Evolutionary conservation across 2,797 vertebrate genomes (phyloP).

Genomic region (Spizella passerina): DNA sequence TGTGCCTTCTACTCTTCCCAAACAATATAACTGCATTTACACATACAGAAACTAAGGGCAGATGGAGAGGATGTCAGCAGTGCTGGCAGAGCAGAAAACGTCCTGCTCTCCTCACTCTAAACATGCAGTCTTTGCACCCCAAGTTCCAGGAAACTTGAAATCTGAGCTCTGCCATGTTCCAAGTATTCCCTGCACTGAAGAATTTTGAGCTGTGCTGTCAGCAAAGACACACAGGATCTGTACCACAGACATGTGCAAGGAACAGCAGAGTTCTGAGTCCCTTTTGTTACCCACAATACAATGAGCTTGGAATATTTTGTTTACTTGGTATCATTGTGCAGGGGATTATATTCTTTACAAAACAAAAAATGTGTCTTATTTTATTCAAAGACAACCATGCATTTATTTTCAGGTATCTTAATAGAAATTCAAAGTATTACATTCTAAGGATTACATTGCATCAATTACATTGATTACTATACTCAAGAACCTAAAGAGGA

Average conservation of each 20-base stretch:
- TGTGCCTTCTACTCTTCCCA: not conserved
- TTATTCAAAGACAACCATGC: not conserved
- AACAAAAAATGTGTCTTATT: not conserved
- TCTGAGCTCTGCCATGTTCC: not conserved
- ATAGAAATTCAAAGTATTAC: not conserved
- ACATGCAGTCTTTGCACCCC: not conserved
- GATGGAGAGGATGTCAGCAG: not conserved
- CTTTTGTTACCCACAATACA: constrained; percentile 27
- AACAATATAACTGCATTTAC: not conserved
- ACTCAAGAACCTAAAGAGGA: not conserved
- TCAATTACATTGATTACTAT: not conserved
- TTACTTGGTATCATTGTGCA: constrained; percentile 23
- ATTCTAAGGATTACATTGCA: not conserved
- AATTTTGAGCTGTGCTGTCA: not conserved
- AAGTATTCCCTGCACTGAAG: not conserved
- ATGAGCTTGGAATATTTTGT: not conserved
- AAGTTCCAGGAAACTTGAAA: not conserved
- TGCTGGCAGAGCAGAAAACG: not conserved
- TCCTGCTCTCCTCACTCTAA: not conserved
- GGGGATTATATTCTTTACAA: not conserved
- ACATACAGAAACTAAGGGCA: not conserved
- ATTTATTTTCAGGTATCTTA: constrained; percentile 29
- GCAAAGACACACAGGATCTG: not conserved
- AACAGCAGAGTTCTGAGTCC: not conserved
- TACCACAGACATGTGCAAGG: not conserved